Evolutionary conservation across 2,888 invertebrate species (phyloP), one percentile per base, ranked within the genome.

Genomic region (Leptinotarsa peninsularis): DNA sequence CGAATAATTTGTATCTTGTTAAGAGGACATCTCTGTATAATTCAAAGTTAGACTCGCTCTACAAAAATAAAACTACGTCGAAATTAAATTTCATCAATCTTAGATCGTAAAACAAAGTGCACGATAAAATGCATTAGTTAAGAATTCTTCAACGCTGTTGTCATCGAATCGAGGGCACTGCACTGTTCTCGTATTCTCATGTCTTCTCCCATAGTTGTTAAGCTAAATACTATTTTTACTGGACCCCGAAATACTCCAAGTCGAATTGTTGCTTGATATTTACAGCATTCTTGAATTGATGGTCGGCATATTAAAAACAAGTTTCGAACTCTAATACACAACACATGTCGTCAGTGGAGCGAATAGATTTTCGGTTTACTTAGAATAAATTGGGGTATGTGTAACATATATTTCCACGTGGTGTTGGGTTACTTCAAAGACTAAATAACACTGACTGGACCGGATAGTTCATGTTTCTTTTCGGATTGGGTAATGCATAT

Each of bases 261-360:
- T 52, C 66, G 50, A 66, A 72, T 67, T 67, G 67, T 67, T 52
- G 49, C 67, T 67, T 67, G 63, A 72, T 72, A 72, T 72, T 66
- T 66, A 72, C 71, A 66, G 71, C 66, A 66, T 66, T 54, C 66
- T 72, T 52, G 33, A 72, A 66, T 72, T 52, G 66, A 72, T 66
- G 66, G 52, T 63, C 66, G 71, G 63, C 27, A 52, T 72, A 72
- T 72, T 52, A 66, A 72, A 66, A 72, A 72, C 71, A 66, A 72
- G 71, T 72, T 72, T 72, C 50, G 33, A 63, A 58, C 52, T 21
- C 60, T 66, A 72, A 63, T 66, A 72, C 71, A 66, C 66, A 66
- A 72, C 71, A 72, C 66, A 72, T 72, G 71, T 72, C 60, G 71
- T 66, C 54, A 72, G 52, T 66, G 70, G 23, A 56, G 54, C 69